These are phyloP conservation scores for Sebastes elongatus DNA, from an alignment of 2,797 vertebrate genomes.

Conservation along the genomic window DNA sequence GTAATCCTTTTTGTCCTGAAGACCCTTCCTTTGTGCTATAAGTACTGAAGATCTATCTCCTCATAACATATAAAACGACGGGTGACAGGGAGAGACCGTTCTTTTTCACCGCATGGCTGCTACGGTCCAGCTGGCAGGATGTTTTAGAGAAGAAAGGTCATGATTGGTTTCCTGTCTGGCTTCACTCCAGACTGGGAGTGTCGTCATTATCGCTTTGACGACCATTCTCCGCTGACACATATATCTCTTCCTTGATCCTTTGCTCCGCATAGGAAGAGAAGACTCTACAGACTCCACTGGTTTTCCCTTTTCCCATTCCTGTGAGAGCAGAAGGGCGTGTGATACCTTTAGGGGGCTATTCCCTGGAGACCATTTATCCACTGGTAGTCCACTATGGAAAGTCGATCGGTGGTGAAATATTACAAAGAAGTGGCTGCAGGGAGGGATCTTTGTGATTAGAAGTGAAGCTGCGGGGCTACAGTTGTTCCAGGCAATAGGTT, in stretches of 20 bases:
- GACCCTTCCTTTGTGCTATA: slow-evolving; percentile 11
- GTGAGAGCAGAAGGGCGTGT: background rate
- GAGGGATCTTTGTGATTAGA: slow-evolving; percentile 4
- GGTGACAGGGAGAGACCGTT: slow-evolving; percentile 32
- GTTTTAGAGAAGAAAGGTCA: slow-evolving; percentile 60
- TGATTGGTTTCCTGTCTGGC: slow-evolving; percentile 67
- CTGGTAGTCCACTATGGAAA: slow-evolving; percentile 31
- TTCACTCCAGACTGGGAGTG: slow-evolving; percentile 51
- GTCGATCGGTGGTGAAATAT: slow-evolving; percentile 47
- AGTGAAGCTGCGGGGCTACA: slow-evolving; percentile 25
- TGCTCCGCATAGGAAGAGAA: background rate
- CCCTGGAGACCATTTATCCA: slow-evolving; percentile 56
- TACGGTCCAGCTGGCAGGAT: slow-evolving; percentile 49
- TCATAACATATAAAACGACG: slow-evolving; percentile 44
- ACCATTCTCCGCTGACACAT: slow-evolving; percentile 30
- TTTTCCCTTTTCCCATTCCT: background rate
- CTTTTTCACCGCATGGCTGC: slow-evolving; percentile 46
- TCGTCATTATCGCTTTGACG: slow-evolving; percentile 58
- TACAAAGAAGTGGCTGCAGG: slow-evolving; percentile 28
- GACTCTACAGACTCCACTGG: background rate
- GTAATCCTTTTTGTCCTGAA: slow-evolving; percentile 21
- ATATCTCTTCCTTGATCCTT: slow-evolving; percentile 36
- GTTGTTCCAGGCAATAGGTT: slow-evolving; percentile 24
- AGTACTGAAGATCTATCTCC: slow-evolving; percentile 23
- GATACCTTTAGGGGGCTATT: slow-evolving; percentile 9